A percentile compares a stretch with the other conserved stretches of the same genome.
These are phyloP conservation scores for Eurytoma californica DNA, from an alignment of 2,888 invertebrate species.

Conservation along the genomic window DNA sequence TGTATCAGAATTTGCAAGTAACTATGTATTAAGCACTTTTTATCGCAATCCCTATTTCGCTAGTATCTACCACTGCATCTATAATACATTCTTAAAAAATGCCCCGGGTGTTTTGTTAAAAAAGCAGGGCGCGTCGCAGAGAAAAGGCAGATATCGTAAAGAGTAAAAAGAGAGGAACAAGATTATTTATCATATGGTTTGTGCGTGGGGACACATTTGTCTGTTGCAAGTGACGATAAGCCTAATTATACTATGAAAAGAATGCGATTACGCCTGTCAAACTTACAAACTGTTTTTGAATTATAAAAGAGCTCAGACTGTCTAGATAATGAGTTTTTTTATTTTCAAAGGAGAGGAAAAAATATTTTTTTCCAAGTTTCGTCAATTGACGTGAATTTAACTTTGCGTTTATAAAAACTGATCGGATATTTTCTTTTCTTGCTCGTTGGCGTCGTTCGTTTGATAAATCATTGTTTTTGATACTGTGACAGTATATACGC, in stretches of 20 bases:
- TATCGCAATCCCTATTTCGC: neutral
- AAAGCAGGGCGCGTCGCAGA: neutral
- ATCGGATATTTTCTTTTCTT: too few species aligned
- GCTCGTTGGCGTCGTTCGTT: neutral
- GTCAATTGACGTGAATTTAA: neutral
- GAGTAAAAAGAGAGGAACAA: neutral
- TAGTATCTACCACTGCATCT: slow-evolving; percentile 2
- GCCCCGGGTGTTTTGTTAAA: neutral
- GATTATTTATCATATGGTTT: slow-evolving; percentile 25
- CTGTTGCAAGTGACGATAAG: slow-evolving; percentile 29
- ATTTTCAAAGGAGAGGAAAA: neutral
- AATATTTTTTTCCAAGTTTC: neutral
- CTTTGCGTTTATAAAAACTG: too few species aligned
- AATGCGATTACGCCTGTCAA: slow-evolving; percentile 29
- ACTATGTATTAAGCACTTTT: too few species aligned
- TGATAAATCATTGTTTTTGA: too few species aligned
- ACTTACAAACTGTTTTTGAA: slow-evolving; percentile 28
- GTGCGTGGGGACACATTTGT: slow-evolving; percentile 32
- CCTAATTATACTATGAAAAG: slow-evolving; percentile 41
- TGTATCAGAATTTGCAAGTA: slow-evolving; percentile 6
- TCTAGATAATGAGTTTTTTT: slow-evolving; percentile 13
- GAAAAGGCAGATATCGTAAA: neutral
- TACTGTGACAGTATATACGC: too few species aligned
- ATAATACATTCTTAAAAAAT: neutral
- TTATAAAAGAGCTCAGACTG: slow-evolving; percentile 19